phyloP scores from a whole-genome alignment of 2,888 invertebrate genomes.

The Neoascia interrupta region DNA sequence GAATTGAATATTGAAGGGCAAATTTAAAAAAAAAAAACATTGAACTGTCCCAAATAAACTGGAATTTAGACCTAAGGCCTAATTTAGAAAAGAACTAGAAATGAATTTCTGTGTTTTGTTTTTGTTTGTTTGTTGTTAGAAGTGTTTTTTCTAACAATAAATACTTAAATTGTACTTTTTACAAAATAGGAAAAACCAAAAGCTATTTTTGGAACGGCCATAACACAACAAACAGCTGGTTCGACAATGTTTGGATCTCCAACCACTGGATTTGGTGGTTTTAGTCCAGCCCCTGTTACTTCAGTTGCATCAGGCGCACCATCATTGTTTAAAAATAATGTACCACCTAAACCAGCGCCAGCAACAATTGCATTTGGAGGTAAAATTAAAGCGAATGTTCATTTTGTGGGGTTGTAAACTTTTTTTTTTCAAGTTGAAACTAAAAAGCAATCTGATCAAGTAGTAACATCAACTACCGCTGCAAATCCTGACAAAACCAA shows the following conservation, averaged over 20 bases:
- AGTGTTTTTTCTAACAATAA: no score
- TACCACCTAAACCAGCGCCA: slow-evolving; percentile 14
- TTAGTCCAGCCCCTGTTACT: slow-evolving; percentile 30
- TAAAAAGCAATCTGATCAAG: slow-evolving; percentile 41
- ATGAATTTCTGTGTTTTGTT: no score
- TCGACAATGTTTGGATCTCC: slow-evolving; percentile 60
- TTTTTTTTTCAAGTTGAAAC: slow-evolving; percentile 16
- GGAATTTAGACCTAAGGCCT: no score
- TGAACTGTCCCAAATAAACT: no score
- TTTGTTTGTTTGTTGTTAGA: no score
- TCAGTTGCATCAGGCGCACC: slow-evolving; percentile 24
- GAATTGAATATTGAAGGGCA: no score
- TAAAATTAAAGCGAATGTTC: no score
- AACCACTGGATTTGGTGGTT: slow-evolving; percentile 17
- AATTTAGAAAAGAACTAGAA: no score
- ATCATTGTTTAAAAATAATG: slow-evolving; percentile 24
- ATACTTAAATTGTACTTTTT: no score
- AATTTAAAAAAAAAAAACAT: no score
- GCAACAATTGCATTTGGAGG: slow-evolving; percentile 55
- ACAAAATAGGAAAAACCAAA: slow-evolving; percentile 62
- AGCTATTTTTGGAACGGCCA: slow-evolving; percentile 49
- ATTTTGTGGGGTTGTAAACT: neutral
- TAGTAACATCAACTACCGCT: slow-evolving; percentile 15
- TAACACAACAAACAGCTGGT: slow-evolving; percentile 53
- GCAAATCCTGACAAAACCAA: slow-evolving; percentile 67